Percentiles rank a stretch among this genome's conserved stretches.
Evolutionary conservation across 2,888 invertebrate genomes (phyloP).

Genomic region (Eilema sororculum): DNA sequence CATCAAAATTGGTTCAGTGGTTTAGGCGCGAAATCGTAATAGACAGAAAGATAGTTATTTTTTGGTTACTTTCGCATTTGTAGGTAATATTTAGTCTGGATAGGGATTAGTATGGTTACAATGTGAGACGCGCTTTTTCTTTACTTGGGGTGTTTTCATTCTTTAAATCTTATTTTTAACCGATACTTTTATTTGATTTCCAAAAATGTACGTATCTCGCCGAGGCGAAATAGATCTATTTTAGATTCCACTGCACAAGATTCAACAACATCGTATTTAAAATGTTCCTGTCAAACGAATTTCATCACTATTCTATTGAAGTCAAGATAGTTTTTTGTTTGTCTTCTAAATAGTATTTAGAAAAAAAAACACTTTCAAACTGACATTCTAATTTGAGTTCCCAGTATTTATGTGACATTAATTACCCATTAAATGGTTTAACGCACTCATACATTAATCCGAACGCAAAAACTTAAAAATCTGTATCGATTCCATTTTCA

Average conservation of each 20-base stretch:
- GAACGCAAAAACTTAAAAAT: neutral
- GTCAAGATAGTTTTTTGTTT: constrained; percentile 58
- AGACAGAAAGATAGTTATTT: too few relatives aligned
- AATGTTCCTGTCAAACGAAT: constrained; percentile 61
- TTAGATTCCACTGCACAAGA: constrained; percentile 67
- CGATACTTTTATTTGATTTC: constrained; percentile 82
- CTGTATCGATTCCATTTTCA: neutral
- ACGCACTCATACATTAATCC: constrained; percentile 26
- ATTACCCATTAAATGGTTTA: constrained; percentile 51
- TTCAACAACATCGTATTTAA: constrained; percentile 73
- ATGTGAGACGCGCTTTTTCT: constrained; percentile 63
- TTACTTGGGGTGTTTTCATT: too few relatives aligned
- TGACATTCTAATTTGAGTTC: constrained; percentile 47
- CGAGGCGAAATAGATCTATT: constrained; percentile 78
- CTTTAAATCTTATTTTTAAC: constrained; percentile 76
- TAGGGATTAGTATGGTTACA: constrained; percentile 19
- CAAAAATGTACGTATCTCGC: constrained; percentile 85
- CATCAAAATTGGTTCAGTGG: too few relatives aligned
- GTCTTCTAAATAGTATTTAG: constrained; percentile 37
- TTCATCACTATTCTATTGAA: constrained; percentile 60
- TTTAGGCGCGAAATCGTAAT: too few relatives aligned
- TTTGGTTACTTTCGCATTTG: too few relatives aligned
- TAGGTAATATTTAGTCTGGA: too few relatives aligned
- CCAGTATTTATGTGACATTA: constrained; percentile 58
- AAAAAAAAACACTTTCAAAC: constrained; percentile 53